Percentiles rank a stretch among this genome's conserved stretches.
These are phyloP conservation scores for Deroptyus accipitrinus DNA, from an alignment of 2,113 vertebrate genomes.

Conservation along the genomic window DNA sequence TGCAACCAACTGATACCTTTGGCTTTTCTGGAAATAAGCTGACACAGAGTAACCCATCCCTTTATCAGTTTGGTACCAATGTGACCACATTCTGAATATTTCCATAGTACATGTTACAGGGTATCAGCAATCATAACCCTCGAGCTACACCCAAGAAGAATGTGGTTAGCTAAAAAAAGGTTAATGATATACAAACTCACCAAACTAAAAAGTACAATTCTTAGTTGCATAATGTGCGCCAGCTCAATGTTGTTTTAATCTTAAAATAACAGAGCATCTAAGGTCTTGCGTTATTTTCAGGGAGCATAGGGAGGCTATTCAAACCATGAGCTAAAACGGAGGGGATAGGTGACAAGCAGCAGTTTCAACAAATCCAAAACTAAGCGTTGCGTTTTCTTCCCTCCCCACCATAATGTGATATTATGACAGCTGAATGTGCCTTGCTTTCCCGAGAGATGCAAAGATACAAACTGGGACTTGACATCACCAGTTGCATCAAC, in stretches of 20 bases:
- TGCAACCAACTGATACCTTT: neutral
- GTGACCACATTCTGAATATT: neutral
- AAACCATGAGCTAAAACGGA: neutral
- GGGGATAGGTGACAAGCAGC: neutral
- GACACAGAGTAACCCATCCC: accelerated
- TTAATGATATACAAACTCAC: neutral
- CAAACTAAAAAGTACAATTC: neutral
- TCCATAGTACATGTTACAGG: accelerated
- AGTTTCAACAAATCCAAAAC: neutral
- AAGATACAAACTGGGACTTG: neutral
- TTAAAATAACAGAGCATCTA: slow-evolving; percentile 19
- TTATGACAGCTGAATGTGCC: slow-evolving; percentile 45
- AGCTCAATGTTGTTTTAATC: neutral
- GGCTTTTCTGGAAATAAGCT: neutral
- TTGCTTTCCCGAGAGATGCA: neutral
- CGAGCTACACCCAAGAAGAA: accelerated
- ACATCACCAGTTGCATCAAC: slow-evolving; percentile 12
- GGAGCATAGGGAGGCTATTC: neutral
- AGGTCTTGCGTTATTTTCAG: neutral
- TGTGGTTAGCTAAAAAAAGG: neutral
- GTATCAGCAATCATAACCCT: neutral
- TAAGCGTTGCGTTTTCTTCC: neutral
- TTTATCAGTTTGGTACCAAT: neutral
- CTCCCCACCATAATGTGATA: neutral
- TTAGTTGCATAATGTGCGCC: neutral